Evolutionary conservation across 2,113 vertebrate genomes (phyloP), one percentile per base, ranked within the genome.

Genomic region (Trematomus loennbergii): DNA sequence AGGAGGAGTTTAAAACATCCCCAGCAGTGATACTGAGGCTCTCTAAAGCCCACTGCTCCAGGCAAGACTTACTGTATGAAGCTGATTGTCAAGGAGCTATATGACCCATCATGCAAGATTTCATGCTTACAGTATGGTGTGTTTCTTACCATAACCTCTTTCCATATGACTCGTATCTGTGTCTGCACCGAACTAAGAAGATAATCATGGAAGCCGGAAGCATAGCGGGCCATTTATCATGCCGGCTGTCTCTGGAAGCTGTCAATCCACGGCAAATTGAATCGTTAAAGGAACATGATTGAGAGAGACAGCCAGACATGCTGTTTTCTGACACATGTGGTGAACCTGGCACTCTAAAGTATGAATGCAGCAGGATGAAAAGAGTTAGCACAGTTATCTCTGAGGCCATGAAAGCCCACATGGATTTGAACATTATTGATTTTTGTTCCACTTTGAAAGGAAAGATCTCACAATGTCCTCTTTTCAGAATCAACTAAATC

Each of bases 211-310:
- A 49, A 79, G 70, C 55, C 67, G 78, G 45, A 77, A 62, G 16
- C 58, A 15, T 2, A 20, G 53, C 70, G 25, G 55, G 55, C 15
- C 55, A 73, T 84, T 76, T 53, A 62, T 88, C 78, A 66, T 53
- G 67, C 48, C 5, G 0, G 12, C 61, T 36, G n/a, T 45, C 53
- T 80, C 57, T 84, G 69, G 50, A 48, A n/a, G 15, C 72, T 72
- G 83, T 73, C 69, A 80, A 49, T 86, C 76, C 43, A 12, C n/a
- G 10, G 49, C 69, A 73, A 75, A 85, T 83, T 72, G 53, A 66
- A 85, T 86, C 40, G 6, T 82, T 80, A 82, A 75, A 40, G 50
- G 46, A 81, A 79, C 70, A 74, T 71, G 69, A 86, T 57, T 78
- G 83, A 82, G 64, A 75, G 58, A 57, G 79, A 65, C 59, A 68